phyloP scores from a whole-genome alignment of 1,140 invertebrate genomes.

The Maconellicoccus hirsutus region DNA sequence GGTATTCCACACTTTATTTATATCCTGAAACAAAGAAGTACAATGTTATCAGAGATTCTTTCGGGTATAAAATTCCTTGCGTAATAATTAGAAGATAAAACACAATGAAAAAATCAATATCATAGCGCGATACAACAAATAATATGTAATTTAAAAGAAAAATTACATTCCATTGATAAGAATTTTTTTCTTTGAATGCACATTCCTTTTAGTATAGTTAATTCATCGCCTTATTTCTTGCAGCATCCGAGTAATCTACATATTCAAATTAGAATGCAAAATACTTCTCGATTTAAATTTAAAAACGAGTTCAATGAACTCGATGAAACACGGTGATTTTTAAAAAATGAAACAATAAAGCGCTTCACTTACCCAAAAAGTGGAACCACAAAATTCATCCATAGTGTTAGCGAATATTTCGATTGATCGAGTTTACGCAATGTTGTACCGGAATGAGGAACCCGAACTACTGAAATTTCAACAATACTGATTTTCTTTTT shows the following conservation, averaged over 20 bases:
- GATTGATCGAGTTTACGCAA: neutral
- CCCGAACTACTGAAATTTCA: neutral
- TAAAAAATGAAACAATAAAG: too few relatives aligned
- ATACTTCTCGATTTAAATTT: too few relatives aligned
- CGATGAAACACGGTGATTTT: too few relatives aligned
- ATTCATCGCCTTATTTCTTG: too few relatives aligned
- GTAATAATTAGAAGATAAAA: neutral
- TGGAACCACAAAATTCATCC: neutral
- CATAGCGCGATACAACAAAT: too few relatives aligned
- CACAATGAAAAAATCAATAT: neutral
- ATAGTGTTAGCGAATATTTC: neutral
- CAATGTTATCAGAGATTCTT: neutral
- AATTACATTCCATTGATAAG: too few relatives aligned
- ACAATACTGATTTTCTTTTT: neutral
- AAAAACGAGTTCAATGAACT: too few relatives aligned
- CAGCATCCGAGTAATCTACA: too few relatives aligned
- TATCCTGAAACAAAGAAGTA: constrained; percentile 47
- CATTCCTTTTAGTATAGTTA: too few relatives aligned
- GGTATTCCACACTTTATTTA: constrained; percentile 63
- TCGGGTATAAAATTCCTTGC: neutral
- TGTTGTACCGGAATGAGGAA: neutral
- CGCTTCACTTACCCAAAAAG: neutral
- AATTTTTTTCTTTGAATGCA: too few relatives aligned
- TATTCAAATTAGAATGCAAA: too few relatives aligned
- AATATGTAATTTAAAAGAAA: too few relatives aligned